phyloP scores from a whole-genome alignment of 1,140 invertebrate genomes.

The Sinonovacula constricta region DNA sequence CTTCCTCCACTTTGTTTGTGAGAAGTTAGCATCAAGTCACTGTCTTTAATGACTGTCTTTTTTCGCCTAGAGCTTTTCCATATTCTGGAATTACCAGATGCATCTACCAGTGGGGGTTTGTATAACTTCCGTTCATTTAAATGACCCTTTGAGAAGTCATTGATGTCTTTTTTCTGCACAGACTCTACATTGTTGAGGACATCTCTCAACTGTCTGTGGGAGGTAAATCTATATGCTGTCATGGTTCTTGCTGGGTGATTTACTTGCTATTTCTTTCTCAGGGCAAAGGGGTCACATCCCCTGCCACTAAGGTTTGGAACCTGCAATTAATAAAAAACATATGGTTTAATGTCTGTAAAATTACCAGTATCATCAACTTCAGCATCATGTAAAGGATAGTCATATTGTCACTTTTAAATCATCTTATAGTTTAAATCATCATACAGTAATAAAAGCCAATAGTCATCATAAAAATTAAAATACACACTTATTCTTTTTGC shows the following conservation, averaged over 20 bases:
- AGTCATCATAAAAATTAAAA: too few species aligned
- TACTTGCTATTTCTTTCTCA: too few species aligned
- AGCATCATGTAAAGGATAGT: too few species aligned
- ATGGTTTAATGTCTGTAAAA: not conserved
- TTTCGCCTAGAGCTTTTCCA: conserved; percentile 46
- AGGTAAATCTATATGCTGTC: conserved; percentile 70
- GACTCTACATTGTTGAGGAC: conserved; percentile 69
- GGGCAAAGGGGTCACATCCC: too few species aligned
- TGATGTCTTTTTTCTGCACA: conserved; percentile 71
- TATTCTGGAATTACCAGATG: conserved; percentile 59
- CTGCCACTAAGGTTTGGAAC: too few species aligned
- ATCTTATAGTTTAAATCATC: too few species aligned
- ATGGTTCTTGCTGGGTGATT: too few species aligned
- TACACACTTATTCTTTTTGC: too few species aligned
- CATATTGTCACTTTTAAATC: too few species aligned
- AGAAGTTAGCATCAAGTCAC: conserved; percentile 15
- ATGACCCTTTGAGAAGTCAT: conserved; percentile 70
- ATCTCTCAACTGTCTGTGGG: conserved; percentile 64
- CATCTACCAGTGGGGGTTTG: conserved; percentile 53
- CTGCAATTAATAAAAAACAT: not conserved
- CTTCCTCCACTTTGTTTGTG: not conserved
- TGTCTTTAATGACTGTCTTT: conserved; percentile 50
- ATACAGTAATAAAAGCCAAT: too few species aligned
- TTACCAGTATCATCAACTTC: not conserved
- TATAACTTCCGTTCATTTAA: conserved; percentile 70